Evolutionary conservation across 2,888 invertebrate species (phyloP), one percentile per base, ranked within the genome.

Genomic region (Deilephila elpenor): DNA sequence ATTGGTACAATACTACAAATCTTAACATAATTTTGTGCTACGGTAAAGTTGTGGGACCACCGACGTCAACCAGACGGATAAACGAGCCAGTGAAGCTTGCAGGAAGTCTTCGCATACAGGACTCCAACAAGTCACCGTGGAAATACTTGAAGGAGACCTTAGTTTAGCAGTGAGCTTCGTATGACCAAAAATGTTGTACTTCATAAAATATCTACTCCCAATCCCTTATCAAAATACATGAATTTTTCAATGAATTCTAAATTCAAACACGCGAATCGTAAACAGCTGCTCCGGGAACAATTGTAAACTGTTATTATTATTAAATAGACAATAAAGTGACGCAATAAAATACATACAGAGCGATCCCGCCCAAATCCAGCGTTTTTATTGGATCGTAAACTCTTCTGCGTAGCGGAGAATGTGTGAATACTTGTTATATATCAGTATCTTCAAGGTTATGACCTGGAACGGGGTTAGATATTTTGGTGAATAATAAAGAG

Each of bases 361-460:
- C 83, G 82, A 85, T 86, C 81, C 82, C 82, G 83, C 86, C 84
- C 84, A 84, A 88, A 86, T 85, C 83, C 82, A 76, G 75, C 74
- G 53, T 77, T 86, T 88, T 88, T 88, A 88, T 83, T 82, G 81
- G 75, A 71, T 78, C 78, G 82, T 85, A 85, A 85, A 84, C 80
- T 79, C 44, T 64, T 64, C 72, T 78, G 76, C 80, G 76, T 75
- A 73, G 80, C 67, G 25, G 64, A 14, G 11, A 25, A 25, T 56
- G 14, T 20, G 67, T 67, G 51, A 67, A 67, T 44, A 20, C 25
- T n/a, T 44, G 44, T 19, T 51, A 44, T 44, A 51, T 25, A 25
- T 44, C 44, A 25, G 67, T 51, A 25, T 14, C 6, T 25, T 44
- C 3, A 14, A 44, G 44, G 44, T 44, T 44, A 44, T 14, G 44